A percentile compares a stretch with the other conserved stretches of the same genome.
Evolutionary conservation across 2,888 invertebrate genomes (phyloP).

Genomic region (Flexamia atlantica): DNA sequence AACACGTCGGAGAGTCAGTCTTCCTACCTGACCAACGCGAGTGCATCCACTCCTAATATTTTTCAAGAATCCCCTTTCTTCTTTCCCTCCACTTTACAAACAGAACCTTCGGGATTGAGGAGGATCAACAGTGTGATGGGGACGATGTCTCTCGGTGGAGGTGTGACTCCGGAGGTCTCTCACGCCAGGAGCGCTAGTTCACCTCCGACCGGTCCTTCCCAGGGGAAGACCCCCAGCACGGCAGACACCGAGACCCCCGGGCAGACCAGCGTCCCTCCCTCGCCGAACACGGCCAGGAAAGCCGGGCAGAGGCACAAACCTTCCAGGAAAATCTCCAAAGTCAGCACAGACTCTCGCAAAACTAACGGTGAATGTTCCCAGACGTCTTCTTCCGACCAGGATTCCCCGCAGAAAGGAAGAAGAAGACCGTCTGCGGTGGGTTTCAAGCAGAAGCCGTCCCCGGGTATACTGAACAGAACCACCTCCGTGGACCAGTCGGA

Average conservation of each 20-base stretch:
- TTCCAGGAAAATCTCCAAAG: slow-evolving; percentile 60
- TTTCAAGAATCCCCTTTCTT: slow-evolving; percentile 46
- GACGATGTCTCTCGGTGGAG: slow-evolving; percentile 48
- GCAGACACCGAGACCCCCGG: slow-evolving; percentile 40
- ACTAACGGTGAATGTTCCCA: slow-evolving; percentile 54
- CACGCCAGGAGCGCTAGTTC: slow-evolving; percentile 57
- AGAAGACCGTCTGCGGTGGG: slow-evolving; percentile 64
- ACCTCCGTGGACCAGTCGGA: slow-evolving; percentile 73
- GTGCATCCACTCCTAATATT: slow-evolving; percentile 42
- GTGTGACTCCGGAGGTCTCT: slow-evolving; percentile 20
- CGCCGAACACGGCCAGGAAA: slow-evolving; percentile 55
- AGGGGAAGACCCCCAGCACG: neutral
- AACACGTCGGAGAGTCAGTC: slow-evolving; percentile 17
- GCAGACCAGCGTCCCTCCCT: slow-evolving; percentile 51
- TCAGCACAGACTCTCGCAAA: slow-evolving; percentile 57
- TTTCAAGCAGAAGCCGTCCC: slow-evolving; percentile 58
- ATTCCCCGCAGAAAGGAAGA: slow-evolving; percentile 73
- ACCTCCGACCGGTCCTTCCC: slow-evolving; percentile 28
- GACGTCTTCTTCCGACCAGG: slow-evolving; percentile 75
- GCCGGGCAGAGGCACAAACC: slow-evolving; percentile 48
- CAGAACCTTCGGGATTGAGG: slow-evolving; percentile 49
- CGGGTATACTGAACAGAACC: slow-evolving; percentile 57
- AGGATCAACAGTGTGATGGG: slow-evolving; percentile 61
- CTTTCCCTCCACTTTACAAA: slow-evolving; percentile 8
- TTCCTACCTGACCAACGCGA: slow-evolving; percentile 3